phyloP scores from a whole-genome alignment of 2,888 invertebrate genomes.

The Alsophila aescularia region DNA sequence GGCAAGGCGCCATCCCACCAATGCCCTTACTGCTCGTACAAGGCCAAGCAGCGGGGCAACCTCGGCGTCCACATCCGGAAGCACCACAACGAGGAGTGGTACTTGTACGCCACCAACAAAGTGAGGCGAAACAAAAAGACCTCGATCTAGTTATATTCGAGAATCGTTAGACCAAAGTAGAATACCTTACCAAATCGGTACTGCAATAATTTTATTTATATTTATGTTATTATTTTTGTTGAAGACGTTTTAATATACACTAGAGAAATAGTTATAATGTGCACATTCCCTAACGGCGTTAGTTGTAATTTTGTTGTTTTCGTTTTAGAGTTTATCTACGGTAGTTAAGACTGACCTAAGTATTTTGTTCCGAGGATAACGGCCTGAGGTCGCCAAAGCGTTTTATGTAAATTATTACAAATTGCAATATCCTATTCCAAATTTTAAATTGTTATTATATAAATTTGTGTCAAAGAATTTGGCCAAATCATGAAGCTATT shows the following conservation, averaged over 20 bases:
- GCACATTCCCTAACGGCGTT: conserved; percentile 82
- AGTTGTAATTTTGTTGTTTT: conserved; percentile 77
- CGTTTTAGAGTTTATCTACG: conserved; percentile 77
- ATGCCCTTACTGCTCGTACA: conserved; percentile 91
- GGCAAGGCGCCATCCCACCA: conserved; percentile 93
- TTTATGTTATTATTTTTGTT: conserved; percentile 67
- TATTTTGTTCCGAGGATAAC: conserved; percentile 66
- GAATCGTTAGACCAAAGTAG: conserved; percentile 73
- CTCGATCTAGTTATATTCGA: conserved; percentile 44
- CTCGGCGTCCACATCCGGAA: conserved; percentile 92
- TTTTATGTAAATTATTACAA: conserved; percentile 6
- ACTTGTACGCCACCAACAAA: conserved; percentile 78
- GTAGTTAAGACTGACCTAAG: conserved; percentile 82
- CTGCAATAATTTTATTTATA: conserved; percentile 81
- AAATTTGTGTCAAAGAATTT: conserved; percentile 25
- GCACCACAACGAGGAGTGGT: conserved; percentile 87
- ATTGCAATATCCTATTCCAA: conserved; percentile 26
- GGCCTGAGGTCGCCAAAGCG: conserved; percentile 54
- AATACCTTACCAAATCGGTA: conserved; percentile 81
- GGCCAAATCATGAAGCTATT: conserved; percentile 40
- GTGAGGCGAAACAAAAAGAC: conserved; percentile 79
- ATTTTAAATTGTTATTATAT: conserved; percentile 24
- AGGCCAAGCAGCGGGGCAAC: conserved; percentile 92
- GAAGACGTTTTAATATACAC: conserved; percentile 75
- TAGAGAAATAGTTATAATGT: conserved; percentile 73